These are phyloP conservation scores for Drosophila sp. DNA, from an alignment of 1,140 invertebrate species.

Conservation along the genomic window DNA sequence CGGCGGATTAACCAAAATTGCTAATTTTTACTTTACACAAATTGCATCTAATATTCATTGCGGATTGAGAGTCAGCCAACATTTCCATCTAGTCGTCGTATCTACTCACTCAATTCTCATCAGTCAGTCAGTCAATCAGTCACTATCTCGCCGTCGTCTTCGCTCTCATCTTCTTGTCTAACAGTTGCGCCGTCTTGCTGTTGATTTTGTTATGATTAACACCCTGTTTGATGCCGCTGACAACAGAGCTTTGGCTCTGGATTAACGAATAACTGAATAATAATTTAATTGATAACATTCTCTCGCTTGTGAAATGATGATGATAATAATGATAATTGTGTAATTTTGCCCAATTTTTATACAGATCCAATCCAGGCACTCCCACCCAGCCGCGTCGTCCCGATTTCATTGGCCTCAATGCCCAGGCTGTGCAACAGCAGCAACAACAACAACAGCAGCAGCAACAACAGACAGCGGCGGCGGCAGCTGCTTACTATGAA, in stretches of 20 bases:
- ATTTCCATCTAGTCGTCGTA: not conserved
- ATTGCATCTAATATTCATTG: not conserved
- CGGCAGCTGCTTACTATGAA: conserved; percentile 84
- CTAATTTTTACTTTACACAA: too few species aligned
- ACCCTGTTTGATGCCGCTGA: not conserved
- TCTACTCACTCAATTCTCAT: not conserved
- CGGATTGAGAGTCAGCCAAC: not conserved
- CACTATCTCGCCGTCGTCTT: conserved; percentile 6
- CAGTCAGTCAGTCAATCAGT: not conserved
- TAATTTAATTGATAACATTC: not conserved
- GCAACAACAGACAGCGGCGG: conserved; percentile 64
- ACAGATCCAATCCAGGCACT: conserved; percentile 94
- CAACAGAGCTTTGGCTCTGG: not conserved
- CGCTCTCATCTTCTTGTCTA: conserved; percentile 2
- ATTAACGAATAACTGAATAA: not conserved
- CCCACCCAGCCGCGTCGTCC: conserved; percentile 93
- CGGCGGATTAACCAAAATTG: too few species aligned
- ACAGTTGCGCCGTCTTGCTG: not conserved
- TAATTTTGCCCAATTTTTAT: not conserved
- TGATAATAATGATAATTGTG: not conserved
- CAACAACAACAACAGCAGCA: conserved; percentile 48
- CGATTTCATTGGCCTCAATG: conserved; percentile 90
- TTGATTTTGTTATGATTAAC: conserved; percentile 8
- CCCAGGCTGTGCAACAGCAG: conserved; percentile 47
- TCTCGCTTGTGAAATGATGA: not conserved